Evolutionary conservation across 2,797 vertebrate species (phyloP).

Genomic region (Sylvia borin): DNA sequence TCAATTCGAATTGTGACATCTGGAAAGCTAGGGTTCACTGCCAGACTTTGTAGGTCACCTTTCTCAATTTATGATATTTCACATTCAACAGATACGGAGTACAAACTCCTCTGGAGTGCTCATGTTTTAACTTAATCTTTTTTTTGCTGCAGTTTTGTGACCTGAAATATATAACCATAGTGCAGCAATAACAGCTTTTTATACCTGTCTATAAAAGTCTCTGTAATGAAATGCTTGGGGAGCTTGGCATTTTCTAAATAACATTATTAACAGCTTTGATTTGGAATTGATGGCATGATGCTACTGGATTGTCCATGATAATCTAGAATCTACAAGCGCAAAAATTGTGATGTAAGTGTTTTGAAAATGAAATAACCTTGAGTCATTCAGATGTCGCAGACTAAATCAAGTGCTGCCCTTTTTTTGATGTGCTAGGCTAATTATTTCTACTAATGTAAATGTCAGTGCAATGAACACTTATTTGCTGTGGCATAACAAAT

Average conservation of each 20-base stretch:
- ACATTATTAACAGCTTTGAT: slow-evolving; percentile 63
- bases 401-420: slow-evolving; percentile 67
- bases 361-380: slow-evolving; percentile 62
- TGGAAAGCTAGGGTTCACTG: neutral
- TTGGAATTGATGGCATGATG: slow-evolving; percentile 42
- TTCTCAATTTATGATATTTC: neutral
- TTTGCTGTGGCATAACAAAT: slow-evolving; percentile 62
- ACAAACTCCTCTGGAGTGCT: neutral
- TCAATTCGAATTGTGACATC: neutral
- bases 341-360: slow-evolving; percentile 26
- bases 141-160: neutral
- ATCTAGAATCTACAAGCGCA: neutral
- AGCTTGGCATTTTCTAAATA: slow-evolving; percentile 56
- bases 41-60: neutral
- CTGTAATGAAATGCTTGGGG: slow-evolving; percentile 45
- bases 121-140: neutral
- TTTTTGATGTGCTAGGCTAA: slow-evolving; percentile 60
- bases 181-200: slow-evolving; percentile 43
- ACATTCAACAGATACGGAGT: neutral
- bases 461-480: slow-evolving; percentile 61
- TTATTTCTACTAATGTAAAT: slow-evolving; percentile 71
- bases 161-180: neutral
- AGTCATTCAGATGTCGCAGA: slow-evolving; percentile 53
- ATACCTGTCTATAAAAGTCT: slow-evolving; percentile 36
- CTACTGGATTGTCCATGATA: neutral